Evolutionary conservation across 2,113 vertebrate genomes (phyloP), one percentile per base, ranked within the genome.

Genomic region (Phoxinus phoxinus): DNA sequence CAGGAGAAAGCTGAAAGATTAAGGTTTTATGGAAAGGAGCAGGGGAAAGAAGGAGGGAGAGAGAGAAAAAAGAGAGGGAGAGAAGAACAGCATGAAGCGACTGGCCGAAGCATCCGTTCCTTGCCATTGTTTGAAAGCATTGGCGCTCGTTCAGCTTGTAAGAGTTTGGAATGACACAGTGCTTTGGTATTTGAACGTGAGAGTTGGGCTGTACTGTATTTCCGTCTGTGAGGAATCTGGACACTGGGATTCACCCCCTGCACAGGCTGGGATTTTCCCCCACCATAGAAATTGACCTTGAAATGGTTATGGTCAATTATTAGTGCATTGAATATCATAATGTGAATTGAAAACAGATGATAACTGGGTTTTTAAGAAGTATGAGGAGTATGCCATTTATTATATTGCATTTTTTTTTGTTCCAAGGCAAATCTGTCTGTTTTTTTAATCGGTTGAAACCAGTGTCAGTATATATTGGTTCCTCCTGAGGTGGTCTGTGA

Each of bases 1-100:
- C 92, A 93, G 92, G 91, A 92, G 88, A 93, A 94, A 90, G 89
- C 88, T 44, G 72, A 86, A 90, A 91, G 92, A 92, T 91, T 87
- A 91, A 89, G 89, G 84, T 91, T 92, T 92, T 91, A 91, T 92
- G 87, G 87, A 88, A 65, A 79, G 75, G 67, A 44, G 23, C 58
- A 77, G 27, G 81, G 67, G 8, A 48, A 58, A 59, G 69, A 19
- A 65, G 25, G n/a, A 37, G 56, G 37, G 74, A 81, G 59, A 46
- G 46, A 21, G 56, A n/a, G 53, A 12, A 65, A 63, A 85, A 25
- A 71, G 69, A 80, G 51, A 74, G 35, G 10, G 48, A 73, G 65
- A 53, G 67, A 79, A 78, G 76, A 48, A 73, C 61, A 21, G 35
- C 58, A 13, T 77, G 51, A 41, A 75, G 71, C 41, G 67, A 58